Evolutionary conservation across 2,113 vertebrate genomes (phyloP).

Genomic region (Trachemys scripta): DNA sequence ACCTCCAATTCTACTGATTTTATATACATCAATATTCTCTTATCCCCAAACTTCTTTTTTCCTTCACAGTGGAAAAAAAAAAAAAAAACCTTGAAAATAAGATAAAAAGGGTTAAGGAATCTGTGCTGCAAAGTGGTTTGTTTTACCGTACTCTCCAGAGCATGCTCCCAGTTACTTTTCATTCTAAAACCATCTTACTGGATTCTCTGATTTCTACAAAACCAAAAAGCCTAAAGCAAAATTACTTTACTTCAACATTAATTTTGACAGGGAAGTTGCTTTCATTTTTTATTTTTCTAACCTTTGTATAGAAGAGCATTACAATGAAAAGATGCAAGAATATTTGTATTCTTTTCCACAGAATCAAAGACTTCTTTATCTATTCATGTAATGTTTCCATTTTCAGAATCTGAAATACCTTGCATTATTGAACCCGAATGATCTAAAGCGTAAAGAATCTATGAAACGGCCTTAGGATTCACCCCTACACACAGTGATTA

Average conservation of each 20-base stretch:
- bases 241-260: background rate
- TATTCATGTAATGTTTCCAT: background rate
- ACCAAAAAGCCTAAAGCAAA: background rate
- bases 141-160: background rate
- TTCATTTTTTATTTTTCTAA: background rate
- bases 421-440: background rate
- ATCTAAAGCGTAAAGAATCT: background rate
- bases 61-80: background rate
- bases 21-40: background rate
- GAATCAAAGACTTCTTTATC: background rate
- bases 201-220: background rate
- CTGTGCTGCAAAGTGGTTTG: background rate
- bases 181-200: background rate
- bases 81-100: background rate
- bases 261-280: background rate
- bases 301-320: background rate
- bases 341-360: constrained; percentile 18
- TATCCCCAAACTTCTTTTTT: background rate
- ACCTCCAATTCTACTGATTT: background rate
- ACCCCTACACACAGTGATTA: background rate
- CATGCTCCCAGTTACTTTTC: background rate
- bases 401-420: background rate
- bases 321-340: background rate
- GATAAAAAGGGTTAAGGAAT: background rate
- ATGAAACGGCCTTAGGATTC: background rate